Evolutionary conservation across 2,888 invertebrate genomes (phyloP).

Genomic region (Tenthredo mesomela): DNA sequence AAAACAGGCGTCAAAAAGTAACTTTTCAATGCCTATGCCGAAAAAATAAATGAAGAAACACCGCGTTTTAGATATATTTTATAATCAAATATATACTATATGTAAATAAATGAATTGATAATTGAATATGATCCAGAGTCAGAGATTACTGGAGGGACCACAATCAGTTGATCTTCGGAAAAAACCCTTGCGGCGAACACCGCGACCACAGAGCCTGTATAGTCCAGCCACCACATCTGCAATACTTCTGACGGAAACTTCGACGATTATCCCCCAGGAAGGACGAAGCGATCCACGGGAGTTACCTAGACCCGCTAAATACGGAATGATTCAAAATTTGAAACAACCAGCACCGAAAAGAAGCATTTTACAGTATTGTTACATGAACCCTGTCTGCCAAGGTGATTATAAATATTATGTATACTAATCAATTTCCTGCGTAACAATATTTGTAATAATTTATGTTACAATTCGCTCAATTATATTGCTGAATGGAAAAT

Average conservation of each 20-base stretch:
- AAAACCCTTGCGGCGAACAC: background rate
- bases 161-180: background rate
- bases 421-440: background rate
- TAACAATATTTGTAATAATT: background rate
- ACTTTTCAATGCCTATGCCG: no score
- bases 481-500: background rate
- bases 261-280: background rate
- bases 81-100: no score
- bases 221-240: background rate
- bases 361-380: slow-evolving; percentile 16
- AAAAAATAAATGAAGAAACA: no score
- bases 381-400: slow-evolving; percentile 25
- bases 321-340: background rate
- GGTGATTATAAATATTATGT: slow-evolving; percentile 16
- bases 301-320: slow-evolving; percentile 30
- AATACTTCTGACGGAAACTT: background rate
- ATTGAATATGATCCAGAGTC: background rate
- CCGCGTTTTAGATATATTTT: no score
- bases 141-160: background rate
- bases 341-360: background rate
- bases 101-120: background rate
- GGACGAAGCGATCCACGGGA: background rate
- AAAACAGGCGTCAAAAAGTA: no score
- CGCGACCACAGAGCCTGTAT: background rate
- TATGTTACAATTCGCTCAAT: background rate